Percentiles rank a stretch among this genome's conserved stretches.
phyloP scores from a whole-genome alignment of 2,113 vertebrate species.

The Natator depressus region DNA sequence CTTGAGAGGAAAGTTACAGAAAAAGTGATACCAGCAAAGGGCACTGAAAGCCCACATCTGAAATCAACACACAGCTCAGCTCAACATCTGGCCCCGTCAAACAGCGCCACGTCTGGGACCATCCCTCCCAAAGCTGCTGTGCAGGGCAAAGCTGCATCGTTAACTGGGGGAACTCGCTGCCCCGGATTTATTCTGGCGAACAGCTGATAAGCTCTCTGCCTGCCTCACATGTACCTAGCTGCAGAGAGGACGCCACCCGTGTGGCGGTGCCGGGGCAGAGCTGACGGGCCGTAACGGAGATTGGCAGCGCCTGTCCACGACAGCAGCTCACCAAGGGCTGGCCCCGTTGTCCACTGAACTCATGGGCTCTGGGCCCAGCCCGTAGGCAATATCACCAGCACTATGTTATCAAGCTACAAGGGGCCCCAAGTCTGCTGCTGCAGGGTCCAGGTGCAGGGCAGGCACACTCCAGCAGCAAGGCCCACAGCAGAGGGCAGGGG shows the following conservation, averaged over 20 bases:
- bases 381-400: no score
- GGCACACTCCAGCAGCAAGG: not conserved
- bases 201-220: not conserved
- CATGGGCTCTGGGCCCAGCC: no score
- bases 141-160: no score
- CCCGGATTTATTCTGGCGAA: no score
- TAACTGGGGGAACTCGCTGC: no score
- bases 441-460: no score
- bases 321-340: not conserved
- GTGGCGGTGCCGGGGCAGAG: not conserved
- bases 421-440: no score
- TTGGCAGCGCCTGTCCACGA: not conserved
- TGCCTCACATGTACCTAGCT: not conserved
- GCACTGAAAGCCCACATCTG: not conserved
- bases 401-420: no score
- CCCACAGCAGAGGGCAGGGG: no score
- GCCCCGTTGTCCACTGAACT: not conserved
- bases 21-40: not conserved
- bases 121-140: no score
- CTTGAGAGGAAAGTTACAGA: no score
- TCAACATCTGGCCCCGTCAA: not conserved
- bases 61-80: not conserved
- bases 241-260: not conserved
- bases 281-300: not conserved
- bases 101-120: no score